Evolutionary conservation across 2,113 vertebrate genomes (phyloP), one percentile per base, ranked within the genome.

Genomic region (Gambusia affinis): DNA sequence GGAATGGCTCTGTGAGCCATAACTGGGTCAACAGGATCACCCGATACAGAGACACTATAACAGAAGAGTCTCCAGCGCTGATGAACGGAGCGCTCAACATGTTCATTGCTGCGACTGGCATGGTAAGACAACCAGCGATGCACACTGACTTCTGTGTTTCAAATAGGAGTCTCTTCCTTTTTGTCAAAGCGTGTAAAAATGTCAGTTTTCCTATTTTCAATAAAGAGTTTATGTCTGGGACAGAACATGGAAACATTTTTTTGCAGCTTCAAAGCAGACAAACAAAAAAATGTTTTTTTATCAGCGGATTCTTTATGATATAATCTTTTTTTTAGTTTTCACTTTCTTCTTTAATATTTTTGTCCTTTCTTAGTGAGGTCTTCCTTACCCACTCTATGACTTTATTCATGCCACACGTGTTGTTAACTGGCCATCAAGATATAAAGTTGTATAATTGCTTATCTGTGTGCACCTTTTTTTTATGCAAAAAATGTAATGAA

Each of bases 11-110:
- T 3, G 87, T 94, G 42, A 95, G 85, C 86, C 95, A 95, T 76
- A 92, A 95, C 79, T 97, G 96, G 96, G 92, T 95, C 75, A 96
- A 95, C 88, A 94, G 93, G 90, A 92, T 96, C 83, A 94, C 94
- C 64, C 92, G 92, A 70, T 96, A 95, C 0, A 93, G 94, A 83
- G 95, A 96, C 67, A 76, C 92, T 2, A 84, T 95, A 82, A 93
- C 92, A 12, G 95, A 95, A 76, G 95, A 96, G 71, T 92, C 93
- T 22, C 80, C 95, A 3, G 67, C 94, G 37, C 88, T 95, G 78
- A 87, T 92, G 80, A 97, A 96, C 35, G 96, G 96, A 60, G 92
- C 94, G 65, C 84, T 95, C 67, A 95, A 95, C 75, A 94, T 94
- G 28, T 83, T 95, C 79, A 92, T 94, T 39, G 95, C 94, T 12